Conservation (phyloP, 2,113 vertebrate genomes). For the Lates calcarifer region DNA sequence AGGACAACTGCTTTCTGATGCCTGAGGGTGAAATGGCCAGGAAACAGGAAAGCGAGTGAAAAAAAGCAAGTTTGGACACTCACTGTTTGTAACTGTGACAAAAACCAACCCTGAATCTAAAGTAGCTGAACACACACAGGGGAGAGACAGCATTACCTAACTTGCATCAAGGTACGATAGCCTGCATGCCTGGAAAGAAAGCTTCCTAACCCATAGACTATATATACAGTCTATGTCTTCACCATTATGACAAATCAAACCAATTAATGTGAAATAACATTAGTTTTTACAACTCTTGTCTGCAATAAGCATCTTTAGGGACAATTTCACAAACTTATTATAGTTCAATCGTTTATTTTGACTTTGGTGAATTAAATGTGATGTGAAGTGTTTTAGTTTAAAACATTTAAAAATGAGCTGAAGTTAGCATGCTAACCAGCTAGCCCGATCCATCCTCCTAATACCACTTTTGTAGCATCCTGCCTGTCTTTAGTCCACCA, state of each 20-base stretch:
- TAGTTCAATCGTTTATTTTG: too few species aligned
- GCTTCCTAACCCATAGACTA: too few species aligned
- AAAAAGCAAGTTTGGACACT: constrained; percentile 57
- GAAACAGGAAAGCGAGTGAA: constrained; percentile 66
- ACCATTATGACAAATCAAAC: not conserved
- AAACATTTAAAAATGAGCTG: too few species aligned
- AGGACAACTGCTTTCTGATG: constrained; percentile 59
- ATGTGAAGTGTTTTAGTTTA: too few species aligned
- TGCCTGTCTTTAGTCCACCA: too few species aligned
- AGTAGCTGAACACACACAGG: constrained; percentile 53
- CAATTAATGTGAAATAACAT: not conserved
- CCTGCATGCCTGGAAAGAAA: not conserved
- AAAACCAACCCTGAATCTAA: constrained; percentile 70
- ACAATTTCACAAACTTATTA: too few species aligned
- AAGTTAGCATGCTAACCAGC: too few species aligned
- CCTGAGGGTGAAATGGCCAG: constrained; percentile 48
- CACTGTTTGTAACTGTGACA: constrained; percentile 55
- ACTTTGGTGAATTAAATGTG: too few species aligned
- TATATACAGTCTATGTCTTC: too few species aligned
- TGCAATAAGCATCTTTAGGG: not conserved
- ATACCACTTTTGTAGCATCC: too few species aligned
- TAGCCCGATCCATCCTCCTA: too few species aligned
- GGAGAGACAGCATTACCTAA: not conserved
- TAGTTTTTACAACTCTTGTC: not conserved
- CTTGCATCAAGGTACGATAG: constrained; percentile 3